Evolutionary conservation across 2,888 invertebrate genomes (phyloP).

Genomic region (Thymelicus lineola): DNA sequence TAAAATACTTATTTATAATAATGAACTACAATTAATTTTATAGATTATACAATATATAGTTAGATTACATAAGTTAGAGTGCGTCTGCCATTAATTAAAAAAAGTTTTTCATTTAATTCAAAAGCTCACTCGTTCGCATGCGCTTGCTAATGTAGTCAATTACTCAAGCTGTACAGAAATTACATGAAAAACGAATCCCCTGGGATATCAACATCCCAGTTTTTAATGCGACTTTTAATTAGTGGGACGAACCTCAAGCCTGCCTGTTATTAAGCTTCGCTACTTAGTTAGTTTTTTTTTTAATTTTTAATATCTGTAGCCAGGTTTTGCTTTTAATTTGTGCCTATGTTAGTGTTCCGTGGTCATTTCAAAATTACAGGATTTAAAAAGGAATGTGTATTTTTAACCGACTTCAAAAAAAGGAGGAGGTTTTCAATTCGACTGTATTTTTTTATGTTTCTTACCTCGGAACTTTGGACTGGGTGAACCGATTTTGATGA

Average conservation of each 20-base stretch:
- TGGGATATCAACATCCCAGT: conserved; percentile 8
- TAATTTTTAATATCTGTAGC: not conserved
- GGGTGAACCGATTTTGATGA: too few relatives aligned
- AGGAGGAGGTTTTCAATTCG: too few relatives aligned
- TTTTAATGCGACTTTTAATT: conserved; percentile 20
- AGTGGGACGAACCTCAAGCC: not conserved
- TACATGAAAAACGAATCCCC: conserved; percentile 4
- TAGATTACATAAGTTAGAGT: too few relatives aligned
- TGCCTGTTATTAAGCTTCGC: conserved; percentile 5
- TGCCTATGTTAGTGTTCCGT: not conserved
- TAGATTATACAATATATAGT: too few relatives aligned
- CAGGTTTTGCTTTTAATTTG: not conserved
- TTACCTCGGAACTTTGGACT: too few relatives aligned
- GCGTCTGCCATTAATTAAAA: too few relatives aligned
- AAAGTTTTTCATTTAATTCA: conserved; percentile 9
- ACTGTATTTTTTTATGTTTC: too few relatives aligned
- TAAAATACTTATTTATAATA: too few relatives aligned
- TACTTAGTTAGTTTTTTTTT: conserved; percentile 1
- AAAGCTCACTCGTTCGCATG: conserved; percentile 8
- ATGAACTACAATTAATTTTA: too few relatives aligned
- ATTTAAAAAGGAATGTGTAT: too few relatives aligned
- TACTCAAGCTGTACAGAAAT: conserved; percentile 21
- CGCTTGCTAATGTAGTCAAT: conserved; percentile 13
- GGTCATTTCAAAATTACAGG: not conserved
- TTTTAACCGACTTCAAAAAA: too few relatives aligned